Evolutionary conservation across 2,113 vertebrate species (phyloP).

Genomic region (Microcebus griseorufus): DNA sequence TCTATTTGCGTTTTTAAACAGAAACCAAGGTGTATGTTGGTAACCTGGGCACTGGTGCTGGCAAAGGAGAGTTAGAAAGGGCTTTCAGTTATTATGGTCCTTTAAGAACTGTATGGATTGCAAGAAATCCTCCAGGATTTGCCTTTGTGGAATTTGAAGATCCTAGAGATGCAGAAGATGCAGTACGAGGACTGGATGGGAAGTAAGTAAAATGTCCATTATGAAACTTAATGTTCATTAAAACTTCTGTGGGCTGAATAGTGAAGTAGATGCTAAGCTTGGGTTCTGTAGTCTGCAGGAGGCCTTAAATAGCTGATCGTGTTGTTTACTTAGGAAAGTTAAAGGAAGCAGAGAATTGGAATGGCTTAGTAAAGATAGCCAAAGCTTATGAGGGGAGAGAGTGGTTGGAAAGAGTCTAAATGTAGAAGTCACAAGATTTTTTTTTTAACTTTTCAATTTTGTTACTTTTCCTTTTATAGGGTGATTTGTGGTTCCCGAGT

Average conservation of each 20-base stretch:
- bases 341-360: not conserved
- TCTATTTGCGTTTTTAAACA: slow-evolving; percentile 74
- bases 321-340: not conserved
- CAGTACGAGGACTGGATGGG: slow-evolving; percentile 89
- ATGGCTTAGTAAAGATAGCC: not conserved
- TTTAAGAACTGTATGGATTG: slow-evolving; percentile 93
- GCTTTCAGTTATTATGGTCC: slow-evolving; percentile 94
- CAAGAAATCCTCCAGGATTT: slow-evolving; percentile 93
- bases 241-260: not conserved
- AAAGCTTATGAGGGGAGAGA: not conserved
- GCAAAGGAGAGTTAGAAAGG: slow-evolving; percentile 92
- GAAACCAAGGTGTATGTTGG: slow-evolving; percentile 94
- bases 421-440: rapidly evolving
- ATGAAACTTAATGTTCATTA: not conserved
- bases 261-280: not conserved
- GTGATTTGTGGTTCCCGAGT: slow-evolving; percentile 90
- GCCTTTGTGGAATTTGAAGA: slow-evolving; percentile 92
- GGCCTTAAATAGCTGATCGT: not conserved
- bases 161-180: slow-evolving; percentile 90
- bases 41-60: slow-evolving; percentile 92
- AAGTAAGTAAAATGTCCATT: slow-evolving; percentile 84
- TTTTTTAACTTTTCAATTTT: not conserved
- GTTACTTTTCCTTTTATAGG: slow-evolving; percentile 74
- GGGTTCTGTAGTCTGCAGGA: not conserved
- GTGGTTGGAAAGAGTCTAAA: not conserved